Evolutionary conservation across 1,140 invertebrate species (phyloP).

Genomic region (Rhynchophorus ferrugineus): DNA sequence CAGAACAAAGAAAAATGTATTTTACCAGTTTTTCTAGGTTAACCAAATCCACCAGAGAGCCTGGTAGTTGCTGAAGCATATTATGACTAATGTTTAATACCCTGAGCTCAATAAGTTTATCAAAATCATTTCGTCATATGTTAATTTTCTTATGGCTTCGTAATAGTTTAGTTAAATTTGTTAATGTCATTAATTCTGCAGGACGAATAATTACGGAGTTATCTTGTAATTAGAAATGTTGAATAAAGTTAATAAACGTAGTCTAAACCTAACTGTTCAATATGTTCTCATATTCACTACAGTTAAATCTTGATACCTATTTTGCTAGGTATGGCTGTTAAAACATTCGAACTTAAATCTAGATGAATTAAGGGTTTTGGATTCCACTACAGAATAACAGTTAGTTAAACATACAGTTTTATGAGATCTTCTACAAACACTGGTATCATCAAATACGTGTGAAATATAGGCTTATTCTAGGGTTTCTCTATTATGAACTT

Average conservation of each 20-base stretch:
- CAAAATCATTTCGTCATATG: constrained; percentile 55
- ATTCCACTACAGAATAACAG: constrained; percentile 92
- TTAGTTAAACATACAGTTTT: too few species aligned
- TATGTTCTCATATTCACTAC: constrained; percentile 64
- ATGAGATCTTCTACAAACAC: too few species aligned
- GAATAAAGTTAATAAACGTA: too few species aligned
- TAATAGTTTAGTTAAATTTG: constrained; percentile 66
- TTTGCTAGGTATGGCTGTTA: constrained; percentile 58
- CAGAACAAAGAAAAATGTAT: too few species aligned
- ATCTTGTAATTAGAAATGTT: constrained; percentile 51
- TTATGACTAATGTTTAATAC: constrained; percentile 65
- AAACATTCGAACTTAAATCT: constrained; percentile 72
- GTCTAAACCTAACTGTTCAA: background rate
- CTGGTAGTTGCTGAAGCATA: constrained; percentile 47
- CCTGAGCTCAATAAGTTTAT: constrained; percentile 57
- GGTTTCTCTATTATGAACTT: too few species aligned
- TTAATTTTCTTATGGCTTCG: constrained; percentile 70
- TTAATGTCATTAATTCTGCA: constrained; percentile 64
- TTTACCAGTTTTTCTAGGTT: constrained; percentile 63
- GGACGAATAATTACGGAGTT: constrained; percentile 67
- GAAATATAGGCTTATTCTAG: too few species aligned
- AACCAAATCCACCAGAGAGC: constrained; percentile 59
- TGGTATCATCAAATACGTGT: too few species aligned
- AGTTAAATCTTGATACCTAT: constrained; percentile 62
- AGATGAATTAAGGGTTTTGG: constrained; percentile 67